Conservation (phyloP, 2,797 vertebrate species). For the Melanotaenia pygmaea region DNA sequence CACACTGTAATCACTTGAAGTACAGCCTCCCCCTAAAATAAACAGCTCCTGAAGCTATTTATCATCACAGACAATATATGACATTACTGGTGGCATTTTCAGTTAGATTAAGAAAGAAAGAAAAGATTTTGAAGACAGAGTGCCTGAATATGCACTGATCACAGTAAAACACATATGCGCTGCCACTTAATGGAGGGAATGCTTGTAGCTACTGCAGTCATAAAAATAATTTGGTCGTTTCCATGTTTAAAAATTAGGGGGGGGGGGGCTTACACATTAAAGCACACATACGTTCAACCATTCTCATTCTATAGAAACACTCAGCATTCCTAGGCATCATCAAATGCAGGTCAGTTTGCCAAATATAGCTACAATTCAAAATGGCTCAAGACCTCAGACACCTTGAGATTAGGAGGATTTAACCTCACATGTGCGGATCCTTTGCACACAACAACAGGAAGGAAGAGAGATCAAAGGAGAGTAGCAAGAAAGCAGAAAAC, state of each 20-base stretch:
- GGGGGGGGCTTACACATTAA: slow-evolving; percentile 4
- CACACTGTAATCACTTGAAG: slow-evolving; percentile 62
- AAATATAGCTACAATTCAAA: slow-evolving; percentile 24
- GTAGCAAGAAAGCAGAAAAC: neutral
- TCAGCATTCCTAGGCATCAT: slow-evolving; percentile 20
- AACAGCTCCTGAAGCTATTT: slow-evolving; percentile 56
- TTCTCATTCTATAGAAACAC: slow-evolving; percentile 17
- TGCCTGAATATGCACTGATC: slow-evolving; percentile 12
- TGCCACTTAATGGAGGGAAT: neutral
- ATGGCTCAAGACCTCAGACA: slow-evolving; percentile 5
- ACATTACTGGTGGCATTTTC: slow-evolving; percentile 28
- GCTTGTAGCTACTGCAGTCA: no score
- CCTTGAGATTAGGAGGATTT: slow-evolving; percentile 5
- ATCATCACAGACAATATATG: slow-evolving; percentile 34
- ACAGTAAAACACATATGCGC: slow-evolving; percentile 1
- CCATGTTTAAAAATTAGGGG: neutral
- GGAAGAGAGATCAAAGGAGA: slow-evolving; percentile 3
- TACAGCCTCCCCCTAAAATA: slow-evolving; percentile 57
- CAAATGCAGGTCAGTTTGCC: slow-evolving; percentile 25
- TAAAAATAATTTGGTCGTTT: neutral
- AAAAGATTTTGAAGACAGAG: slow-evolving; percentile 13
- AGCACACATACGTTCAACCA: slow-evolving; percentile 13
- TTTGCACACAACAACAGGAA: neutral
- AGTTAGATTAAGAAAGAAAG: slow-evolving; percentile 4
- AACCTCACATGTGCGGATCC: slow-evolving; percentile 24